Evolutionary conservation across 2,888 invertebrate genomes (phyloP), one percentile per base, ranked within the genome.

Genomic region (Limulus polyphemus): DNA sequence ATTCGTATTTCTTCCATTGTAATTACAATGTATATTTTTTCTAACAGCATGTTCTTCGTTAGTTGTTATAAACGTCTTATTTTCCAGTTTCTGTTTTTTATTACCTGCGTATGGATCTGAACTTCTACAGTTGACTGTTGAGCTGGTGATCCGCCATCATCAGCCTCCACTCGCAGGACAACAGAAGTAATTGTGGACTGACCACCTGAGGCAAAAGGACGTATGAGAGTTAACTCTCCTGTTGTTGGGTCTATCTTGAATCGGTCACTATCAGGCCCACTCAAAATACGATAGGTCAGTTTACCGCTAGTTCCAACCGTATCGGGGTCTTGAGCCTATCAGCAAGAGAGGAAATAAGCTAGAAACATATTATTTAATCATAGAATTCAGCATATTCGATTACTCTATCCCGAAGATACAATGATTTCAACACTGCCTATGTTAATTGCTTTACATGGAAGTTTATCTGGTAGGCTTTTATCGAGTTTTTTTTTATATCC

Each of bases 321-420:
- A 69, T 78, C 77, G 0, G 59, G 63, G 63, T 78, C 77, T 12
- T 81, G 80, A 57, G 94, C 94, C 79, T 79, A 32, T 32, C 32
- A 32, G 32, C 7, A 2, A 32, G 32, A 32, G 7, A 32, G 32
- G 32, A 32, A 5, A 32, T 32, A 32, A 32, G n/a, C n/a, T n/a
- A n/a, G n/a, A n/a, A n/a, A n/a, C n/a, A n/a, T n/a, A n/a, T n/a
- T n/a, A n/a, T n/a, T n/a, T n/a, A n/a, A 32, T 1, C 32, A 32
- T 32, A 32, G 32, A 32, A 32, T 32, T 32, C 32, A 32, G 3
- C 3, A 5, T 32, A 32, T 32, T 32, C 1, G 32, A 32, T 32
- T 32, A 32, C 5, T 32, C 32, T 32, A 1, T 32, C 32, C 32
- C 32, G 32, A 32, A 5, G 32, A 32, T 7, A 32, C 7, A 32